Base-by-base conservation (phyloP, 2,888 invertebrate species). In the Venusia cambrica region DNA sequence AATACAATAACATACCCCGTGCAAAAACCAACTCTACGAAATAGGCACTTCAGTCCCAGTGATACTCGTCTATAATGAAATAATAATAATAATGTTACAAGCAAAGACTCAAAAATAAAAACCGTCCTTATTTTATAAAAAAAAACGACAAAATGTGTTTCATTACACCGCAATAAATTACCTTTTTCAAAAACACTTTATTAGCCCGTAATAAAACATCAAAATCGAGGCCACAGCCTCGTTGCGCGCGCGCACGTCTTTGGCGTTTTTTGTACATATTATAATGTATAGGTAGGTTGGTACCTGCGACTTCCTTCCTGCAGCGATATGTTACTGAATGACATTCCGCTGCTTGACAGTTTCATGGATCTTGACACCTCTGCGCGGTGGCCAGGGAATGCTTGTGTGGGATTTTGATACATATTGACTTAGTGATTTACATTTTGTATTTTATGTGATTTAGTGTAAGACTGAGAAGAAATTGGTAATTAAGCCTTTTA, bases 251-350 rank as follows among this genome's bases (percentile, higher is more conserved):
- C 65, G 70, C 72, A 64, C 27, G 32, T 70, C 13, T 64, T 67
- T 33, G 43, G 18, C 34, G 34, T 41, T 30, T 38, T 31, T 22
- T 30, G 58, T 50, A 62, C 66, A 73, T 76, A 70, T 73, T 62
- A n/a, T n/a, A n/a, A n/a, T 59, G 44, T 51, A 40, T 59, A n/a
- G n/a, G n/a, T n/a, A n/a, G n/a, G n/a, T n/a, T 55, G 65, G 65
- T 84, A 85, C 85, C 85, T 85, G 85, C 78, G 63, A 83, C 85
- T 85, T 85, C 85, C 85, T 85, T 85, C 85, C 85, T 85, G 62
- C 62, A 73, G 52, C 78, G 68, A 83, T 83, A 79, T 71, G 75
- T 84, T 80, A 83, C 79, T 59, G 73, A 83, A 78, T 77, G 75
- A 77, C 81, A 85, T 85, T 85, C 85, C 75, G 51, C 48, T 55